These are phyloP conservation scores for Leuciscus idus DNA, from an alignment of 2,113 vertebrate species.

Conservation along the genomic window DNA sequence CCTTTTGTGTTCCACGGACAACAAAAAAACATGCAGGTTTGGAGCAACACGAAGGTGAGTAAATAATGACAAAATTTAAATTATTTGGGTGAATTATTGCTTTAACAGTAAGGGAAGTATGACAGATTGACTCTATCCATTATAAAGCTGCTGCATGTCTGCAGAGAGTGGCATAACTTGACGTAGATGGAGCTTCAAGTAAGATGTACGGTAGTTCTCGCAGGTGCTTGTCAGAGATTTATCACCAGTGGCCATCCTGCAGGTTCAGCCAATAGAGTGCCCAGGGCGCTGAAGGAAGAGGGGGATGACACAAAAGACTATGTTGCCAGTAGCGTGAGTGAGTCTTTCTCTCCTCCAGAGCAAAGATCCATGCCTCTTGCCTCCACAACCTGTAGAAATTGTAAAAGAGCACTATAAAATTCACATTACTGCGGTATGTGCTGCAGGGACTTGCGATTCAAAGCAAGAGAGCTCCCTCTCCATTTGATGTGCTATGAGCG, in stretches of 20 bases:
- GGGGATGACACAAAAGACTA: conserved; percentile 14
- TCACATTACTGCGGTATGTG: conserved; percentile 38
- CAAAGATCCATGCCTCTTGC: background rate
- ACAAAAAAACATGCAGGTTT: background rate
- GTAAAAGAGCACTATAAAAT: conserved; percentile 42
- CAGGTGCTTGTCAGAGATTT: conserved; percentile 45
- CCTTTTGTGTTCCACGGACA: background rate
- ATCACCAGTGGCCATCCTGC: conserved; percentile 28
- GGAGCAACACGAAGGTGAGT: background rate
- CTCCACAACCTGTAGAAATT: conserved; percentile 18
- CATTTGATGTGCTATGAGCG: background rate
- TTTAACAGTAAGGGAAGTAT: background rate
- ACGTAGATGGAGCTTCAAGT: conserved; percentile 29
- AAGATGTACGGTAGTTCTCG: background rate
- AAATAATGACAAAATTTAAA: background rate
- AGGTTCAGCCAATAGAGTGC: conserved; percentile 27
- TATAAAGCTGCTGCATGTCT: conserved; percentile 1
- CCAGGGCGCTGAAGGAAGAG: conserved; percentile 10
- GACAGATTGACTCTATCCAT: background rate
- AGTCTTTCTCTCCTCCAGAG: conserved; percentile 7
- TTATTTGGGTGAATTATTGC: background rate
- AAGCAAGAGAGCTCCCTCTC: background rate
- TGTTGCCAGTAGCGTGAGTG: conserved; percentile 1
- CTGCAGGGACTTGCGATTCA: conserved; percentile 22
- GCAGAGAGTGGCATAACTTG: conserved; percentile 19